phyloP scores from a whole-genome alignment of 2,888 invertebrate genomes.

The Tethea ocularis region DNA sequence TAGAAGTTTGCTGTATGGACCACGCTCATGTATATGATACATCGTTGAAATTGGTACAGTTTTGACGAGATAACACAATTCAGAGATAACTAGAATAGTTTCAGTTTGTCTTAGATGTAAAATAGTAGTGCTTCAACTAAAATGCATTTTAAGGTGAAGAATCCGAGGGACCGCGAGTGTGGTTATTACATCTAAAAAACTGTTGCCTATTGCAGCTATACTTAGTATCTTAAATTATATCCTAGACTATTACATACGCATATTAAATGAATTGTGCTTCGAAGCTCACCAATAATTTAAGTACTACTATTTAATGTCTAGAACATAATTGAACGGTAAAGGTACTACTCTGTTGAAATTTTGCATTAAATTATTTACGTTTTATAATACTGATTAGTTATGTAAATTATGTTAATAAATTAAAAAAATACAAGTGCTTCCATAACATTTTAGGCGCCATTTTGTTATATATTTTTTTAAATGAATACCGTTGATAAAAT shows the following conservation, averaged over 20 bases:
- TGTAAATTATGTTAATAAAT: not conserved
- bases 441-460: too few relatives aligned
- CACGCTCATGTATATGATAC: not conserved
- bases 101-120: not conserved
- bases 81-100: conserved; percentile 25
- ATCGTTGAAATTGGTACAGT: conserved; percentile 37
- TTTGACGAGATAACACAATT: conserved; percentile 64
- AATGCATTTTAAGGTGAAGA: conserved; percentile 9
- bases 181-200: conserved; percentile 7
- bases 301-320: conserved; percentile 33
- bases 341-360: conserved; percentile 39
- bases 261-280: conserved; percentile 55
- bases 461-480: too few relatives aligned
- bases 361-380: not conserved
- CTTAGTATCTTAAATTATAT: conserved; percentile 57
- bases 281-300: conserved; percentile 44
- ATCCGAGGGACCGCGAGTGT: conserved; percentile 1
- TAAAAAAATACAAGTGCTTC: too few relatives aligned
- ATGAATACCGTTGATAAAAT: too few relatives aligned
- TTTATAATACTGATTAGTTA: too few relatives aligned
- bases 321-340: conserved; percentile 34
- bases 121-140: not conserved
- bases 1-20: not conserved
- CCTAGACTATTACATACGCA: conserved; percentile 56
- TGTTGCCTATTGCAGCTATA: conserved; percentile 55